Percentiles rank a stretch among this genome's conserved stretches.
These are phyloP conservation scores for Himalopsyche japonica DNA, from an alignment of 2,888 invertebrate species.

Conservation along the genomic window DNA sequence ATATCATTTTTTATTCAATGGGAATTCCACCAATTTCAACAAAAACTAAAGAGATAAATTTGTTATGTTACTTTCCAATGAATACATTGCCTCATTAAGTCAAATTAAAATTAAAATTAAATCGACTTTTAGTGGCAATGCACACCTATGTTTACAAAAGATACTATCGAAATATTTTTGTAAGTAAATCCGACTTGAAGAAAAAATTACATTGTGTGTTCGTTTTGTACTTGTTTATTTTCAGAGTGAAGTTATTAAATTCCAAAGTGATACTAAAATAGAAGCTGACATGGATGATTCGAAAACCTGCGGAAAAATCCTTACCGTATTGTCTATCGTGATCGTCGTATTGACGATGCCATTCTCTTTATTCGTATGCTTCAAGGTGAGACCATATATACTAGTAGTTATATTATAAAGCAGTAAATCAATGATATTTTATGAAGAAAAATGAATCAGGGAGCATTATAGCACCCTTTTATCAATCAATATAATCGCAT, in stretches of 20 bases:
- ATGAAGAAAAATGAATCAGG: too few species aligned
- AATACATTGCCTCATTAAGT: too few species aligned
- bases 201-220: too few species aligned
- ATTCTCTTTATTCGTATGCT: conserved; percentile 88
- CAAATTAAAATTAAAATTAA: too few species aligned
- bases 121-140: neutral
- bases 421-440: too few species aligned
- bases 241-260: neutral
- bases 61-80: too few species aligned
- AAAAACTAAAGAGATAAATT: too few species aligned
- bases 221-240: neutral
- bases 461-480: too few species aligned
- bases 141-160: neutral
- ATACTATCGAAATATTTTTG: neutral
- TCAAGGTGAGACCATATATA: conserved; percentile 78
- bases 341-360: conserved; percentile 86
- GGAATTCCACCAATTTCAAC: too few species aligned
- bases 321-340: conserved; percentile 81
- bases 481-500: too few species aligned
- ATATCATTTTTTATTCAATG: too few species aligned
- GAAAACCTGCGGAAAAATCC: conserved; percentile 80
- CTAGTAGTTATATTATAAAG: too few species aligned
- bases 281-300: conserved; percentile 60
- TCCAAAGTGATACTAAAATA: neutral
- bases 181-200: neutral